A percentile compares a stretch with the other conserved stretches of the same genome.
phyloP scores from a whole-genome alignment of 2,797 vertebrate species.

The Peromyscus nudipes region DNA sequence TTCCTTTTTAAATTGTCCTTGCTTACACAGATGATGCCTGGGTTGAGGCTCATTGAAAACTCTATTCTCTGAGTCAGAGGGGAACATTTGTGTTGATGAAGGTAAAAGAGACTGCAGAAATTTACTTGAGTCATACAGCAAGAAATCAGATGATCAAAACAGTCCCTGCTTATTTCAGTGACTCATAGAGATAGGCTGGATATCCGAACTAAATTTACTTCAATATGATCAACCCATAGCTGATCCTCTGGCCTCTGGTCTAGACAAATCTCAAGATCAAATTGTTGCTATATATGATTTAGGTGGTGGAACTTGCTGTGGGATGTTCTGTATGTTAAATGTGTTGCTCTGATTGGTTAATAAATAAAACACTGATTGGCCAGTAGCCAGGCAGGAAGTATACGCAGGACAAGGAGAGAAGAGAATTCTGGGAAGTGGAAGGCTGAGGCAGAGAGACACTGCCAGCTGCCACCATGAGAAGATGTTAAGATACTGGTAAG shows the following conservation, averaged over 20 bases:
- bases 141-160: conserved; percentile 95
- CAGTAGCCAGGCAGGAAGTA: too few relatives aligned
- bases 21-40: not conserved
- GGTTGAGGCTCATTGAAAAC: not conserved
- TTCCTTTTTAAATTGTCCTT: not conserved
- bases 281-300: conserved; percentile 97
- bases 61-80: not conserved
- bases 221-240: conserved; percentile 97
- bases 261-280: conserved; percentile 98
- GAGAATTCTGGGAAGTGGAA: too few relatives aligned
- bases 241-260: conserved; percentile 96
- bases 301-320: conserved; percentile 93
- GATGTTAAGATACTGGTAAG: too few relatives aligned
- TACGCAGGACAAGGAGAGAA: too few relatives aligned
- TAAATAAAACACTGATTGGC: too few relatives aligned
- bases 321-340: too few relatives aligned
- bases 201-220: conserved; percentile 96
- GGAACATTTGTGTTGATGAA: not conserved
- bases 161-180: conserved; percentile 98
- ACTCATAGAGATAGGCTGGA: conserved; percentile 99
- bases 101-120: conserved; percentile 89
- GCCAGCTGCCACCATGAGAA: too few relatives aligned
- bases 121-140: conserved; percentile 93
- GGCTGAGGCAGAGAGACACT: too few relatives aligned
- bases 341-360: too few relatives aligned